Percentiles rank a stretch among this genome's conserved stretches.
Conservation (phyloP, 1,140 invertebrate species). For the Drosophila varians region DNA sequence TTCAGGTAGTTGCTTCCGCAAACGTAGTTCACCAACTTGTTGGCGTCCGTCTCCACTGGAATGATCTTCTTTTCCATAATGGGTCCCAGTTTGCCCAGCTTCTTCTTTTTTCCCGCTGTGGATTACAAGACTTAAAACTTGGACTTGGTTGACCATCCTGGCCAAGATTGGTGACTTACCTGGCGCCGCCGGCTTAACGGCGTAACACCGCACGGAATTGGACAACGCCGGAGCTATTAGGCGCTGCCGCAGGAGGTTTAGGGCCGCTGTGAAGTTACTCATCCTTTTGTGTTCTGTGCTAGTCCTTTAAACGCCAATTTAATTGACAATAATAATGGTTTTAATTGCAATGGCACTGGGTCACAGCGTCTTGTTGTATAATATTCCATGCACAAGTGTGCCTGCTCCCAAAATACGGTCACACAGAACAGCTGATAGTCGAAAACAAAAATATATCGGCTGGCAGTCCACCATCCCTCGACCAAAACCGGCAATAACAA, state of each 20-base stretch:
- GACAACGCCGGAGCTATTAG: slow-evolving; percentile 26
- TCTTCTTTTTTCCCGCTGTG: slow-evolving; percentile 84
- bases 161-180: slow-evolving; percentile 22
- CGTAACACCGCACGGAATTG: slow-evolving; percentile 52
- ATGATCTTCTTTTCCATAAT: slow-evolving; percentile 89
- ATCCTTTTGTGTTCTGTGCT: slow-evolving; percentile 25
- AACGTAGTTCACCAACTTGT: slow-evolving; percentile 91
- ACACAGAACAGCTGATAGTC: slow-evolving; percentile 14
- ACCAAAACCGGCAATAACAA: slow-evolving; percentile 44
- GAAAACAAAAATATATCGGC: slow-evolving; percentile 24
- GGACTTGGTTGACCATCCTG: too few relatives aligned
- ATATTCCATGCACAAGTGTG: slow-evolving; percentile 3
- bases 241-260: slow-evolving; percentile 51
- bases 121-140: neutral
- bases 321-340: slow-evolving; percentile 31
- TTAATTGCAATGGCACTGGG: slow-evolving; percentile 11
- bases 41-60: slow-evolving; percentile 93
- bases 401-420: neutral
- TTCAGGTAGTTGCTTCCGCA: slow-evolving; percentile 94
- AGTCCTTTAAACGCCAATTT: neutral
- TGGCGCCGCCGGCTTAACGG: slow-evolving; percentile 59
- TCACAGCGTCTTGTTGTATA: slow-evolving; percentile 26
- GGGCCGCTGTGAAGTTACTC: slow-evolving; percentile 34
- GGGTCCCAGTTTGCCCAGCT: slow-evolving; percentile 86
- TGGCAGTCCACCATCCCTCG: neutral